Conservation (phyloP, 2,113 vertebrate genomes). For the Boulengeromyrus knoepffleri region DNA sequence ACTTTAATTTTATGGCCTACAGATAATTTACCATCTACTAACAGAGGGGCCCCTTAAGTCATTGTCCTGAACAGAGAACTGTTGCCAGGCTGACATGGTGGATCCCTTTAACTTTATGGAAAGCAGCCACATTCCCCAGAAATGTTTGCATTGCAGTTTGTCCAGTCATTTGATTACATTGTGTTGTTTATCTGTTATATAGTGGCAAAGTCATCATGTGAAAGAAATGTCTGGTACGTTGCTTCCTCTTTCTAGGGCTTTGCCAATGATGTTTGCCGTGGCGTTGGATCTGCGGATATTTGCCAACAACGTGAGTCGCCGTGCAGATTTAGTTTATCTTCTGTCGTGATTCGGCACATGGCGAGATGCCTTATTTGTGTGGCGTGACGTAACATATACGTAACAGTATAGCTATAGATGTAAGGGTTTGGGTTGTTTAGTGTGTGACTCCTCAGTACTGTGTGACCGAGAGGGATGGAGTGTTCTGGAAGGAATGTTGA, state of each 20-base stretch:
- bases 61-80: background rate
- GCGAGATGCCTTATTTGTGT: background rate
- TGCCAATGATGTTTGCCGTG: conserved; percentile 88
- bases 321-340: background rate
- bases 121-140: background rate
- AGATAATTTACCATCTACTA: background rate
- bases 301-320: conserved; percentile 83
- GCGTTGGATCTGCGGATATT: conserved; percentile 89
- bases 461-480: background rate
- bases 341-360: too few species aligned
- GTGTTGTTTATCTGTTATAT: background rate
- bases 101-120: background rate
- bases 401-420: background rate
- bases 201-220: background rate
- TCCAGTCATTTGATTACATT: background rate
- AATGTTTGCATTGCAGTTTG: background rate
- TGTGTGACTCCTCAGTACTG: background rate
- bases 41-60: background rate
- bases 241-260: conserved; percentile 65
- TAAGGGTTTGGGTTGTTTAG: background rate
- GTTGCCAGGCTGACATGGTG: background rate
- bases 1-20: background rate
- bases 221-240: background rate
- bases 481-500: background rate
- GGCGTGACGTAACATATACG: background rate